phyloP scores from a whole-genome alignment of 2,113 vertebrate species.

The Orthochromis malagaraziensis region DNA sequence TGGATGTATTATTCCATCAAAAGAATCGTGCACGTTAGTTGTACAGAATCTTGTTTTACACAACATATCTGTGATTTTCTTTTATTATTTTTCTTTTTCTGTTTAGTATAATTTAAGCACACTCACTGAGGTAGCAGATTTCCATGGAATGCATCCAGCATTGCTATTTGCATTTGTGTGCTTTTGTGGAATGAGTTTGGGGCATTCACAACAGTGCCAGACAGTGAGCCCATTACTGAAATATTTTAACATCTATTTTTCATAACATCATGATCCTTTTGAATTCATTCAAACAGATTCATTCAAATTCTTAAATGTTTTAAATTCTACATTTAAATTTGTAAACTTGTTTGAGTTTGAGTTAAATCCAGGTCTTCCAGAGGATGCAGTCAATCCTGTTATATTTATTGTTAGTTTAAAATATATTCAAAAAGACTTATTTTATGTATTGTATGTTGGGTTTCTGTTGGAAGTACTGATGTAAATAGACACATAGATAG shows the following conservation, averaged over 20 bases:
- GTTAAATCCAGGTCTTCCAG: slow-evolving; percentile 29
- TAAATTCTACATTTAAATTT: not conserved
- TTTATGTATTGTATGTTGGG: not conserved
- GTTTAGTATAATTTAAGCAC: not conserved
- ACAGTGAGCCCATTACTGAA: not conserved
- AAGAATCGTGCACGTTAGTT: not conserved
- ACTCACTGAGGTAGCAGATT: not conserved
- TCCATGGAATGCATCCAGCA: not conserved
- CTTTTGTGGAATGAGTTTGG: not conserved
- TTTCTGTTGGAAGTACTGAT: not conserved
- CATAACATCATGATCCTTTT: not conserved
- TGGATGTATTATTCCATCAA: not conserved
- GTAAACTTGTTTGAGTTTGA: not conserved
- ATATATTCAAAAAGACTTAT: not conserved
- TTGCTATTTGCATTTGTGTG: not conserved
- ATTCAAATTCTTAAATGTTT: not conserved
- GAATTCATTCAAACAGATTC: not conserved
- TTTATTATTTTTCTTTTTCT: not conserved
- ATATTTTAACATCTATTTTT: not conserved
- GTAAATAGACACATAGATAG: not conserved
- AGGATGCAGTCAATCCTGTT: not conserved
- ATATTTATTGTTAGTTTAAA: not conserved
- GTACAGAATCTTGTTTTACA: not conserved
- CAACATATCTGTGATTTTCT: not conserved
- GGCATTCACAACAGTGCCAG: not conserved